Evolutionary conservation across 2,888 invertebrate genomes (phyloP), one percentile per base, ranked within the genome.

Genomic region (Eupithecia inturbata): DNA sequence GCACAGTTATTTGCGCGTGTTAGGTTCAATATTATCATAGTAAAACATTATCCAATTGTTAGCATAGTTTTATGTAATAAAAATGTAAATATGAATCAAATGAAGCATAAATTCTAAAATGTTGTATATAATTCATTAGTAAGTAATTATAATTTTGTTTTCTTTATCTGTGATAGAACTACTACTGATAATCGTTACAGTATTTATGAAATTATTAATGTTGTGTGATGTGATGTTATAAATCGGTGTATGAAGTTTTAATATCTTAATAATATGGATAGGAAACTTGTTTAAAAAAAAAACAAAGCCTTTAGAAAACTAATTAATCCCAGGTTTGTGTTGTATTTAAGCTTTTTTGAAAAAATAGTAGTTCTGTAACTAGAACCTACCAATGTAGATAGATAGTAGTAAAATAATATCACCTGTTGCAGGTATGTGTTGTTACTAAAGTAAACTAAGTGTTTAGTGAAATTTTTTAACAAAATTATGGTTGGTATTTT

Each of bases 81-180:
- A 85, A 81, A 77, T 91, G 91, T 91, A 91, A 84, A 92, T 92
- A 91, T 86, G 79, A 89, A 81, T 87, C 83, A 82, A 84, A 82
- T 88, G 87, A 93, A 93, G 92, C 93, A 93, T 91, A 86, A 88
- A 94, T 94, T 94, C 93, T 93, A 93, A 94, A 94, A 85, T 88
- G 82, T 86, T 92, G 92, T 94, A 92, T 77, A 92, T 92, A 92
- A 87, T 83, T 84, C 83, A 87, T 83, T 87, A 86, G 85, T 77
- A 73, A 77, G 83, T 83, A 82, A 71, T 73, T 75, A 77, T 80
- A 73, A 77, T 84, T 85, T 84, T 81, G 73, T 85, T 88, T 89
- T 80, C 79, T 89, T 89, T 91, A 84, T 89, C 91, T 91, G 91
- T 92, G 91, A 91, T n/a, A n/a, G n/a, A n/a, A n/a, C n/a, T n/a